Evolutionary conservation across 2,888 invertebrate genomes (phyloP), one percentile per base, ranked within the genome.

Genomic region (Lumbricus terrestris): DNA sequence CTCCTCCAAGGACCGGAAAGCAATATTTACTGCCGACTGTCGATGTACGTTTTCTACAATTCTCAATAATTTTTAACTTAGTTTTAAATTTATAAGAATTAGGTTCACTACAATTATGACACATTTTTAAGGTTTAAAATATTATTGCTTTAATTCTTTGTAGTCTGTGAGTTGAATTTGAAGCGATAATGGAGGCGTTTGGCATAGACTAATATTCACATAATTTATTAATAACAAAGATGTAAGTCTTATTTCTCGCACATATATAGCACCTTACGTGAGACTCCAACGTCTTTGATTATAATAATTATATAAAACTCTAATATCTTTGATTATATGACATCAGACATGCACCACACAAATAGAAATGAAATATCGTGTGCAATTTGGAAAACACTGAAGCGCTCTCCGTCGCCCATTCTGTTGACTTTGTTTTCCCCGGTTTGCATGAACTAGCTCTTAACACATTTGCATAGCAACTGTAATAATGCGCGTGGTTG

Each of bases 1-100:
- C 69, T 69, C 69, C 69, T 69, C 47, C 47, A 47, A 29, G 29
- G 69, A 69, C 69, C 69, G 69, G 69, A 69, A 69, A n/a, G n/a
- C 69, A 69, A n/a, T n/a, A 69, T 69, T 69, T 69, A 69, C 69
- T 69, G 69, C 69, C 69, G 69, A 69, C 69, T 69, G n/a, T n/a
- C 29, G 5, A 54, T 29, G 29, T 3, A n/a, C 8, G 1, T n/a
- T n/a, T n/a, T n/a, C n/a, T 69, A 69, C 29, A 69, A 69, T n/a
- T 1, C 13, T n/a, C 5, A 47, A 16, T 47, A 20, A 47, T 69
- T 69, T 29, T n/a, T 69, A 69, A 69, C n/a, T 69, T n/a, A 69
- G 5, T 69, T n/a, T 29, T 11, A n/a, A n/a, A 69, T 6, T n/a
- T 0, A 0, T n/a, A 69, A 8, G 8, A 8, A 16, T n/a, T 69